These are phyloP conservation scores for Meta bourneti DNA, from an alignment of 2,888 invertebrate genomes.

Conservation along the genomic window DNA sequence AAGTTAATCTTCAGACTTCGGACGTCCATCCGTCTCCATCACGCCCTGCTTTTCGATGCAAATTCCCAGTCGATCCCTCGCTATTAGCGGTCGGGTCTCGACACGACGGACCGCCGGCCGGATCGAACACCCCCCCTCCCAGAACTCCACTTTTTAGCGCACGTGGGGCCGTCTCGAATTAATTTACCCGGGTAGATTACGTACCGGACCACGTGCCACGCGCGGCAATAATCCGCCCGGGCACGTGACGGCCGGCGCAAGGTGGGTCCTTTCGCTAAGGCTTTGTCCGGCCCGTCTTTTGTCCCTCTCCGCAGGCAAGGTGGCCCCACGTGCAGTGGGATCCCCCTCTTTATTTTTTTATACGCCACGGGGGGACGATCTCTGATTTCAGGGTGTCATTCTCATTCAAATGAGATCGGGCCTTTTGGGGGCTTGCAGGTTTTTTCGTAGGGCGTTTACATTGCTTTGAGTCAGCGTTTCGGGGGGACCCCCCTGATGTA, in stretches of 20 bases:
- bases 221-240: slow-evolving; percentile 54
- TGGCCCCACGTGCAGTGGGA: slow-evolving; percentile 39
- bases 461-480: slow-evolving; percentile 56
- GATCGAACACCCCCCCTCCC: slow-evolving; percentile 27
- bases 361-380: slow-evolving; percentile 3
- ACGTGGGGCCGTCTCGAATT: slow-evolving; percentile 68
- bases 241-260: slow-evolving; percentile 63
- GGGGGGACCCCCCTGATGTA: slow-evolving; percentile 34
- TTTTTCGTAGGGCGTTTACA: slow-evolving; percentile 18
- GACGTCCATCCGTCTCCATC: slow-evolving; percentile 13
- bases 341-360: slow-evolving; percentile 17
- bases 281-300: slow-evolving; percentile 43
- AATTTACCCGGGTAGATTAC: slow-evolving; percentile 74
- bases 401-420: slow-evolving; percentile 64
- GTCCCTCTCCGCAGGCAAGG: slow-evolving; percentile 35
- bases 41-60: slow-evolving; percentile 16
- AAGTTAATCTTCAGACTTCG: slow-evolving; percentile 3
- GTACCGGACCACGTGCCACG: slow-evolving; percentile 60
- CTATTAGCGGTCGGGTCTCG: slow-evolving; percentile 51
- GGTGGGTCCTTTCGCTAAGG: slow-evolving; percentile 46
- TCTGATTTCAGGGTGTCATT: slow-evolving; percentile 69
- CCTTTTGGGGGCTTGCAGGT: neutral
- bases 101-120: slow-evolving; percentile 23
- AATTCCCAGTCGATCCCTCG: slow-evolving; percentile 10
- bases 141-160: slow-evolving; percentile 7